Evolutionary conservation across 1,140 invertebrate genomes (phyloP).

Genomic region (Oncopeltus fasciatus): DNA sequence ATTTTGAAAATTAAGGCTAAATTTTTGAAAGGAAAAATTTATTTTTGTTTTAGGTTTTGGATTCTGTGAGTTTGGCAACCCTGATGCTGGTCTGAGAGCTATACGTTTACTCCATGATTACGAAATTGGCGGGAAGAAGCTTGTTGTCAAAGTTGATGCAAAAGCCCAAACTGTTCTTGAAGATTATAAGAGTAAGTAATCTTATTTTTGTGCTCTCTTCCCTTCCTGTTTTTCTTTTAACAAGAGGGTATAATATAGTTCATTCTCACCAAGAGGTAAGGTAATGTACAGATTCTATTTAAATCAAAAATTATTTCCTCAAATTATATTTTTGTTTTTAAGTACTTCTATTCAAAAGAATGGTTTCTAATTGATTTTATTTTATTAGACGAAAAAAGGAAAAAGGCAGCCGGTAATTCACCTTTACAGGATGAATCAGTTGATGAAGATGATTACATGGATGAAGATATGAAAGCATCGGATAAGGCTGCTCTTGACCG

Average conservation of each 20-base stretch:
- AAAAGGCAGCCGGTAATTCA: conserved; percentile 40
- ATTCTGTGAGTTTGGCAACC: conserved; percentile 91
- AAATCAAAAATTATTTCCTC: neutral
- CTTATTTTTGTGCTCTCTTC: neutral
- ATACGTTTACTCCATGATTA: conserved; percentile 88
- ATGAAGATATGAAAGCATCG: conserved; percentile 57
- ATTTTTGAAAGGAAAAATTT: too few species aligned
- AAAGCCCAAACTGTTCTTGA: conserved; percentile 90
- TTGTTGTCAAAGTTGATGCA: conserved; percentile 94
- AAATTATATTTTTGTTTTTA: neutral
- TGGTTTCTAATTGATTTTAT: neutral
- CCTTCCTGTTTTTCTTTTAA: neutral
- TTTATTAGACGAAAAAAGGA: conserved; percentile 38
- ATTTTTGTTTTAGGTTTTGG: conserved; percentile 69
- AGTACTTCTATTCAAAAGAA: neutral
- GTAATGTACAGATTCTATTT: neutral
- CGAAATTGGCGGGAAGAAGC: conserved; percentile 80
- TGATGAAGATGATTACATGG: conserved; percentile 57
- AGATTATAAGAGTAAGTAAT: conserved; percentile 56
- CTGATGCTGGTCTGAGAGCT: conserved; percentile 85
- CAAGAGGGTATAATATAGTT: neutral
- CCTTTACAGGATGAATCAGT: conserved; percentile 41
- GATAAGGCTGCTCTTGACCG: conserved; percentile 56
- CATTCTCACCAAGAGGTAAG: neutral
- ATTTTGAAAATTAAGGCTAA: too few species aligned